Conservation (phyloP, 35 echinoderm and acorn worm species). For the Lytechinus pictus region DNA sequence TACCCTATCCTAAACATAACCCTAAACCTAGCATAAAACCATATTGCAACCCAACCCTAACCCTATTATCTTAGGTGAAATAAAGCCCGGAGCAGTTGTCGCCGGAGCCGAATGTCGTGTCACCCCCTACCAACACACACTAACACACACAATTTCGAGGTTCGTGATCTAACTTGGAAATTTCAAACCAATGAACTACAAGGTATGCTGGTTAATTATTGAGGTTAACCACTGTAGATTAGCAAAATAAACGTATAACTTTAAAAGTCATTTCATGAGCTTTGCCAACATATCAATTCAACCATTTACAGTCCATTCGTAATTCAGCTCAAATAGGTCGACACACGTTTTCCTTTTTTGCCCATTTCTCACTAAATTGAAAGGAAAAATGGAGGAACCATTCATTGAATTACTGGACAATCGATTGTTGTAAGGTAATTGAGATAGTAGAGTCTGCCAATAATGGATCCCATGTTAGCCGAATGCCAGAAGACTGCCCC, state of each 20-base stretch:
- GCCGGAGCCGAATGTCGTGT: no score
- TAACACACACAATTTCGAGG: no score
- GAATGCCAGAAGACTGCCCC: no score
- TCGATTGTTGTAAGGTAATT: background rate
- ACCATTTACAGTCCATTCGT: background rate
- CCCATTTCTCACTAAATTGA: background rate
- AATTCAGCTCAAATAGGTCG: background rate
- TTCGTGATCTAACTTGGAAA: no score
- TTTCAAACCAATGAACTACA: no score
- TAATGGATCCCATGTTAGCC: background rate
- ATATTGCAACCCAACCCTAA: no score
- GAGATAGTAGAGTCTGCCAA: background rate
- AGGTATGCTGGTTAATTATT: background rate
- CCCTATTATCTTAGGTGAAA: no score
- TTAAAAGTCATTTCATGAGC: background rate
- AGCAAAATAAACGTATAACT: background rate
- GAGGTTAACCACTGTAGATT: background rate
- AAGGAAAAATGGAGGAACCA: background rate
- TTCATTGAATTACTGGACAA: background rate
- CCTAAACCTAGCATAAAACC: no score
- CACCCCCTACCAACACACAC: no score
- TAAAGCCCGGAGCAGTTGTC: no score
- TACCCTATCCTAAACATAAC: no score
- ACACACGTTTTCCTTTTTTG: background rate
- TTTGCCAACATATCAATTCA: background rate